These are phyloP conservation scores for Eutolmus rufibarbis DNA, from an alignment of 2,888 invertebrate genomes.

Conservation along the genomic window DNA sequence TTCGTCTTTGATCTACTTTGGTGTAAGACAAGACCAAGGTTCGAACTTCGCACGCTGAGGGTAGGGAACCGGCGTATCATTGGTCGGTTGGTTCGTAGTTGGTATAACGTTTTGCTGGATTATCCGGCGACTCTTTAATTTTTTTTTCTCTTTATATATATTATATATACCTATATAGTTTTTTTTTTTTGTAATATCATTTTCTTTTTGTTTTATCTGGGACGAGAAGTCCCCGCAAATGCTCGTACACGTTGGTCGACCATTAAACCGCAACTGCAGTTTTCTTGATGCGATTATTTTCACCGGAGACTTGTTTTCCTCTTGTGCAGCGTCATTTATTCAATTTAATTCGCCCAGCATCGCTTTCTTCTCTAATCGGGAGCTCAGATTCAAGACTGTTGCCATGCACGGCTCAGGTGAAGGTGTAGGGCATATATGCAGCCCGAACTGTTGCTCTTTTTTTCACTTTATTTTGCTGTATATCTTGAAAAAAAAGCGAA, in stretches of 20 bases:
- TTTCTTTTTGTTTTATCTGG: not conserved
- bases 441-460: not conserved
- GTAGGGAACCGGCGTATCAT: not conserved
- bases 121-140: not conserved
- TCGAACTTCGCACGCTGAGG: not conserved
- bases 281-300: slow-evolving; percentile 18
- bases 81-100: not conserved
- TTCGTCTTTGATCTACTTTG: not conserved
- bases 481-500: not conserved
- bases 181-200: too few relatives aligned
- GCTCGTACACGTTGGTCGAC: not conserved
- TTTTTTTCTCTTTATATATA: not conserved
- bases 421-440: slow-evolving; percentile 17
- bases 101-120: not conserved
- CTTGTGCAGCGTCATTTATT: slow-evolving; percentile 7
- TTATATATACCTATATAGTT: too few relatives aligned
- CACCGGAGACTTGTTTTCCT: slow-evolving; percentile 29
- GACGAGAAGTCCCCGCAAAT: not conserved
- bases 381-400: not conserved
- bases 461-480: not conserved
- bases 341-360: slow-evolving; percentile 19
- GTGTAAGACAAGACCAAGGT: not conserved
- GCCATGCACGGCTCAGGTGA: slow-evolving; percentile 28
- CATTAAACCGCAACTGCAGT: slow-evolving; percentile 19
- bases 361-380: slow-evolving; percentile 25